Evolutionary conservation across 2,888 invertebrate genomes (phyloP), one percentile per base, ranked within the genome.

Genomic region (Chrysodeixis includens): DNA sequence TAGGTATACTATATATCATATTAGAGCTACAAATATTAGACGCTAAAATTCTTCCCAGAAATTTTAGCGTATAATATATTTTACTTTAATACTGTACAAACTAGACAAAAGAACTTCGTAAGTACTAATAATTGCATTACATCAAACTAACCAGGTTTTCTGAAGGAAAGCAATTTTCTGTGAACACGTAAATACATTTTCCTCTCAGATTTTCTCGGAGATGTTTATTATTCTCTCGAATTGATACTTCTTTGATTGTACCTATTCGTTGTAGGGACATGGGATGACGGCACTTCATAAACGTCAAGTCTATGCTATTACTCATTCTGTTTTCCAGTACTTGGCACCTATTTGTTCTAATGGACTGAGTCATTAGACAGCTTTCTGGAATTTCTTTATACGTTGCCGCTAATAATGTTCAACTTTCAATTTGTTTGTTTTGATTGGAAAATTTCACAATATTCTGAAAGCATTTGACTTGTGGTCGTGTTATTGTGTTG

Each of bases 381-480:
- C 30, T 72, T 74, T 70, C 59, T 60, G 57, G 51, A 78, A 78
- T 66, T 30, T 60, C 32, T 63, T 58, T 16, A 54, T 40, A 52
- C 57, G 55, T 72, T 68, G 53, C 44, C 61, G 51, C 30, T 22
- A 58, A 35, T 40, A 71, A 56, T n/a, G 40, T n/a, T 5, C 40
- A 40, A 72, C 59, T 60, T 61, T 5, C 44, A 62, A 65, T 61
- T 64, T 18, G 46, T 55, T 59, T 51, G 56, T 76, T 70, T 65
- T 56, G 51, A 55, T 75, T 54, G 16, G 51, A 22, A 30, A 66
- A 54, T 51, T 66, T 59, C 22, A 22, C 49, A 58, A 66, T 61
- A n/a, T 66, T 66, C 46, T 7, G 30, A 51, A 71, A 10, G 52
- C 32, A 0, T 56, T 66, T 1, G 57, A 76, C 35, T 52, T 5